These are phyloP conservation scores for Scophthalmus maximus DNA, from an alignment of 2,113 vertebrate species.

Conservation along the genomic window DNA sequence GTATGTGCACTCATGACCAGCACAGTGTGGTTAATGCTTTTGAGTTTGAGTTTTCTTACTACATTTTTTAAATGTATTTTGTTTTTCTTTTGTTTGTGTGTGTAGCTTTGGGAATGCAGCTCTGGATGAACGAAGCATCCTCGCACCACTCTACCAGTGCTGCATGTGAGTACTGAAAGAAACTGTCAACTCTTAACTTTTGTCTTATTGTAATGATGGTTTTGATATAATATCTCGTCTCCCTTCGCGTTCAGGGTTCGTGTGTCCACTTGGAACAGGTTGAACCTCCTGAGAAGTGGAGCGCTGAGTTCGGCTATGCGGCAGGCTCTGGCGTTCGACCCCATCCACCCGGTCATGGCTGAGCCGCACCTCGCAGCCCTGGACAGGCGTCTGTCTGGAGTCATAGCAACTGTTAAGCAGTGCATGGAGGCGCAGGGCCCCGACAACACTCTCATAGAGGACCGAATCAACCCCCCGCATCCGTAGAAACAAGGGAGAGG, in stretches of 20 bases:
- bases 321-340: constrained; percentile 90
- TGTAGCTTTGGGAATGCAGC: constrained; percentile 95
- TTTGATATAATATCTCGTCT: background rate
- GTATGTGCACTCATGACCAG: too few species aligned
- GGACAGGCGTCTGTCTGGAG: constrained; percentile 89
- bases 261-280: constrained; percentile 96
- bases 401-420: constrained; percentile 92
- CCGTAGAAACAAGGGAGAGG: constrained; percentile 59
- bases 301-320: constrained; percentile 91
- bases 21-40: too few species aligned
- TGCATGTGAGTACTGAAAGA: constrained; percentile 98
- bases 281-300: constrained; percentile 91
- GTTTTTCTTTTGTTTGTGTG: constrained; percentile 4
- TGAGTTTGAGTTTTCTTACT: background rate
- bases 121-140: constrained; percentile 96
- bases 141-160: constrained; percentile 98
- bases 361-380: constrained; percentile 89
- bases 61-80: background rate
- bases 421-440: constrained; percentile 93
- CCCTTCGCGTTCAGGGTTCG: constrained; percentile 85
- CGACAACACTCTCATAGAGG: constrained; percentile 94
- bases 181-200: too few species aligned
- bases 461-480: constrained; percentile 97
- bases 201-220: background rate
- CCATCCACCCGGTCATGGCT: constrained; percentile 89